These are phyloP conservation scores for Nezara viridula DNA, from an alignment of 2,888 invertebrate genomes.

Conservation along the genomic window DNA sequence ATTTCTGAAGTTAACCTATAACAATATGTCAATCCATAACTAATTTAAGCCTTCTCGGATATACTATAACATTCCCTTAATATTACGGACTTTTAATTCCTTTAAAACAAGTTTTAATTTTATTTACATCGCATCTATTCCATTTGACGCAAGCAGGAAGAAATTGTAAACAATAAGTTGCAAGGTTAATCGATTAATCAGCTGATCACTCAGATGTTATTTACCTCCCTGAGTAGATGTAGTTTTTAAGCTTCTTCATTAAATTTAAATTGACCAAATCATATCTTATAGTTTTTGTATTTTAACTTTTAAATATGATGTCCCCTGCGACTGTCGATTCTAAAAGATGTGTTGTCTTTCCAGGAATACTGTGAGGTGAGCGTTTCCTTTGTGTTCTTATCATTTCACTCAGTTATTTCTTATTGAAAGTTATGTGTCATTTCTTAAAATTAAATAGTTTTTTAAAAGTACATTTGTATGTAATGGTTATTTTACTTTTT, in stretches of 20 bases:
- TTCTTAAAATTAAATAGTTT: not conserved
- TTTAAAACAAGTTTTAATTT: not conserved
- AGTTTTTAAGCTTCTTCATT: slow-evolving; percentile 38
- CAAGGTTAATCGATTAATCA: slow-evolving; percentile 57
- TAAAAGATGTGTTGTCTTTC: not conserved
- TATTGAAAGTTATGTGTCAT: not conserved
- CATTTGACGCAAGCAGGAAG: slow-evolving; percentile 38
- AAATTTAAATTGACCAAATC: not conserved
- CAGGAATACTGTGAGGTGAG: slow-evolving; percentile 39
- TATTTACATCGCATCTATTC: not conserved
- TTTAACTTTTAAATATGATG: not conserved
- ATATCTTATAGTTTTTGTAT: not conserved
- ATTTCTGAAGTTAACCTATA: slow-evolving; percentile 7
- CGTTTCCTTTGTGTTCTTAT: slow-evolving; percentile 42
- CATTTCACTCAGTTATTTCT: slow-evolving; percentile 27
- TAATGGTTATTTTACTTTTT: not conserved
- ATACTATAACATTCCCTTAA: not conserved
- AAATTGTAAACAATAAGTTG: slow-evolving; percentile 55
- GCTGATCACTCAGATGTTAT: slow-evolving; percentile 59
- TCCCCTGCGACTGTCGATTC: not conserved
- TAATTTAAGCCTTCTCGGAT: not conserved
- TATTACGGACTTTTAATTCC: not conserved
- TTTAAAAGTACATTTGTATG: not conserved
- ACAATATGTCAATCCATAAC: not conserved
- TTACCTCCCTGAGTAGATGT: slow-evolving; percentile 55